phyloP scores from a whole-genome alignment of 37 sponge, comb jelly and placozoan species.

The Chondrosia reniformis region DNA sequence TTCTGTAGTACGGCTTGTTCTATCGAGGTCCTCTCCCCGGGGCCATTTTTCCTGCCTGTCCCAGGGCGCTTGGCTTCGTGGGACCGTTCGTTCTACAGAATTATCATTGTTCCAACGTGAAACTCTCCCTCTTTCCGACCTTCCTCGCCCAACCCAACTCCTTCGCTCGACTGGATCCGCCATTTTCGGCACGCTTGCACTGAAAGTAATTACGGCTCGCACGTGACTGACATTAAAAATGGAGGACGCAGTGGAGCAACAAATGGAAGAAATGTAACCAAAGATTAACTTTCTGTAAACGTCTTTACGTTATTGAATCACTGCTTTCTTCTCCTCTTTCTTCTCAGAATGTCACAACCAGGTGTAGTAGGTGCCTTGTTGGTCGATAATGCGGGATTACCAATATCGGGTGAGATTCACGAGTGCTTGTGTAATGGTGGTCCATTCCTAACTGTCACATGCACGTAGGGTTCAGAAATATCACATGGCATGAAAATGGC shows the following conservation, averaged over 20 bases:
- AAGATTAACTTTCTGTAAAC: background rate
- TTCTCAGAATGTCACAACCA: slow-evolving; percentile 64
- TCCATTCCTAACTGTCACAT: too few relatives aligned
- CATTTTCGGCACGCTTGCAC: too few relatives aligned
- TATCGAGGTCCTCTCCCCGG: too few relatives aligned
- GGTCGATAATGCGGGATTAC: slow-evolving; percentile 48
- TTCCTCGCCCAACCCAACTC: too few relatives aligned
- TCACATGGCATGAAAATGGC: too few relatives aligned
- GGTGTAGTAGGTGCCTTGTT: slow-evolving; percentile 67
- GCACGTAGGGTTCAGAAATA: too few relatives aligned
- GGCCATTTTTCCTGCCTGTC: too few relatives aligned
- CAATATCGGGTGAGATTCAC: slow-evolving; percentile 58
- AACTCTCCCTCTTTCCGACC: too few relatives aligned
- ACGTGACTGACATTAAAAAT: slow-evolving; percentile 12
- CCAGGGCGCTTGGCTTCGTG: background rate
- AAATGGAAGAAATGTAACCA: slow-evolving; percentile 62
- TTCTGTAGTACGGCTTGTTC: too few relatives aligned
- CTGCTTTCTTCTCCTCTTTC: background rate
- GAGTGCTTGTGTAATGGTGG: too few relatives aligned
- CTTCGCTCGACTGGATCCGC: too few relatives aligned
- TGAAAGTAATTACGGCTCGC: too few relatives aligned
- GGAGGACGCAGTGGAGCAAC: slow-evolving; percentile 55
- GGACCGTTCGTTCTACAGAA: background rate
- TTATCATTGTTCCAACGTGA: background rate
- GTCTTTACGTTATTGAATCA: background rate